Conservation (phyloP, 1,140 invertebrate genomes). For the Dreissena rostriformis region DNA sequence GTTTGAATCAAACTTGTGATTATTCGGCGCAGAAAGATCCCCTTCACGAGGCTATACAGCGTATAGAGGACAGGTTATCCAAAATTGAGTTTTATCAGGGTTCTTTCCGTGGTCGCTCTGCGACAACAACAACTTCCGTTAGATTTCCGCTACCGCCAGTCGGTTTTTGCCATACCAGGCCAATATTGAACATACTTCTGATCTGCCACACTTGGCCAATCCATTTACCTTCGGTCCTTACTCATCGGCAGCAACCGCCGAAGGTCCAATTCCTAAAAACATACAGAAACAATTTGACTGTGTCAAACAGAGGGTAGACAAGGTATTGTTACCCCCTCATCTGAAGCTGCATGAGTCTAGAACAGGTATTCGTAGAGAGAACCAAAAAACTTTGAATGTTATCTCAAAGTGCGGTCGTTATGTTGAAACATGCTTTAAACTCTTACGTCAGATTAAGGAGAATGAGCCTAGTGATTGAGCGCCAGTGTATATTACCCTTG, state of each 20-base stretch:
- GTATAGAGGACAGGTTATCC: too few relatives aligned
- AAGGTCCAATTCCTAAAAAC: background rate
- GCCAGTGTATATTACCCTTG: background rate
- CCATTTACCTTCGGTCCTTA: background rate
- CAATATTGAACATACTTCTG: too few relatives aligned
- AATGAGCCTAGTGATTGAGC: background rate
- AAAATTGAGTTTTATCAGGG: too few relatives aligned
- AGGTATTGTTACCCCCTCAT: background rate
- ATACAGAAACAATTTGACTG: conserved; percentile 4
- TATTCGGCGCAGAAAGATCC: too few relatives aligned
- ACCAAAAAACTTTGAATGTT: conserved; percentile 2
- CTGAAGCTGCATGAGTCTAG: conserved; percentile 1
- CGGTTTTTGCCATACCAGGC: conserved; percentile 7
- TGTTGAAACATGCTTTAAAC: background rate
- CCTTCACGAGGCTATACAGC: too few relatives aligned
- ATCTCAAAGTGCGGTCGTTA: background rate
- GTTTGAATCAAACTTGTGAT: too few relatives aligned
- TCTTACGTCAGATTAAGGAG: background rate
- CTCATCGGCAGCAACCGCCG: background rate
- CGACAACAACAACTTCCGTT: too few relatives aligned
- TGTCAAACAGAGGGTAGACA: background rate
- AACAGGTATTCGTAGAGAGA: background rate
- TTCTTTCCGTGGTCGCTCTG: too few relatives aligned
- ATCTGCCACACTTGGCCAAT: conserved; percentile 2
- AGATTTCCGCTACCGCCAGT: too few relatives aligned